Evolutionary conservation across 2,888 invertebrate species (phyloP).

Genomic region (Boloria euphrosyne): DNA sequence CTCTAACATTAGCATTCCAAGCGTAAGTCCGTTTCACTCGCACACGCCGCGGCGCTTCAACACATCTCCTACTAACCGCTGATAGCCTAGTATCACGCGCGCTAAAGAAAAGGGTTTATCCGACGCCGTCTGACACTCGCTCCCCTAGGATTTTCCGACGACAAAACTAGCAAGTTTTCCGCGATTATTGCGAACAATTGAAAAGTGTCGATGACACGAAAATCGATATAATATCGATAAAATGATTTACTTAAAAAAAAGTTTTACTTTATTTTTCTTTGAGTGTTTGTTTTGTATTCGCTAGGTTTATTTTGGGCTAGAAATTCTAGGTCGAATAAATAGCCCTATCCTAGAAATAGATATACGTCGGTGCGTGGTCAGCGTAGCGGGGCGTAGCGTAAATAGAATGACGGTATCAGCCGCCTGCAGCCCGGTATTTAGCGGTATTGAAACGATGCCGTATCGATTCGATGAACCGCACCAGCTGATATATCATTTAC

Average conservation of each 20-base stretch:
- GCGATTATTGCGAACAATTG: conserved; percentile 48
- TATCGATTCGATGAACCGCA: conserved; percentile 24
- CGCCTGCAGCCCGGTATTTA: conserved; percentile 44
- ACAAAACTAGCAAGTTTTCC: conserved; percentile 60
- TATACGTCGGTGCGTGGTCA: conserved; percentile 54
- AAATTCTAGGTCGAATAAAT: conserved; percentile 69
- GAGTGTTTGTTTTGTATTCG: conserved; percentile 21
- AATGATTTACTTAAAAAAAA: conserved; percentile 1
- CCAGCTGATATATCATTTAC: conserved; percentile 5
- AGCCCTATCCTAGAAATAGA: conserved; percentile 64
- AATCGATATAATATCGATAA: conserved; percentile 26
- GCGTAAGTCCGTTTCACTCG: conserved; percentile 62
- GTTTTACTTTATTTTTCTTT: conserved; percentile 5
- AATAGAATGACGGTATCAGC: conserved; percentile 58
- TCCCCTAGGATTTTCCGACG: conserved; percentile 76
- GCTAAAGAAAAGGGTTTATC: conserved; percentile 83
- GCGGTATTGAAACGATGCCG: conserved; percentile 32
- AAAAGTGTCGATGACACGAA: conserved; percentile 11
- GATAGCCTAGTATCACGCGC: conserved; percentile 80
- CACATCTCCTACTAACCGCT: conserved; percentile 65
- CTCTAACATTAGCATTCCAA: conserved; percentile 70
- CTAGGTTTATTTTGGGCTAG: conserved; percentile 49
- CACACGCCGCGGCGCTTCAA: conserved; percentile 53
- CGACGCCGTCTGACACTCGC: conserved; percentile 75
- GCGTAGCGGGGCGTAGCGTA: conserved; percentile 65